A percentile compares a stretch with the other conserved stretches of the same genome.
phyloP scores from a whole-genome alignment of 2,888 invertebrate species.

The Melipona beecheii region DNA sequence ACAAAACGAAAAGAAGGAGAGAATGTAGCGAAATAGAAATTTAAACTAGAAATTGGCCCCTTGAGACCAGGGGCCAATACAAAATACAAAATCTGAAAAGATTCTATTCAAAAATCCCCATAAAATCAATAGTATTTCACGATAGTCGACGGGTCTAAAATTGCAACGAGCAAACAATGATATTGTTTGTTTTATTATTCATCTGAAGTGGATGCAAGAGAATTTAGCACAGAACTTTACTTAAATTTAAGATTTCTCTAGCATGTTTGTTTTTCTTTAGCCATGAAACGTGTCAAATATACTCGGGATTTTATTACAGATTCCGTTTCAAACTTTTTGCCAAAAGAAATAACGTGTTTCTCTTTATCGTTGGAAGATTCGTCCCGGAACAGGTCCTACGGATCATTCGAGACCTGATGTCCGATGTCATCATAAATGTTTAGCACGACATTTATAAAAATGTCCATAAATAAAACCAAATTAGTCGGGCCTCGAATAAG shows the following conservation, averaged over 20 bases:
- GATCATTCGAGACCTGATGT: slow-evolving; percentile 39
- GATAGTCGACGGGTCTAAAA: neutral
- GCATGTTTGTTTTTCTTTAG: neutral
- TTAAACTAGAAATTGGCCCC: too few species aligned
- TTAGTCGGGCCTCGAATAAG: slow-evolving; percentile 10
- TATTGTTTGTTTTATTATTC: neutral
- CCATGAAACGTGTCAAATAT: neutral
- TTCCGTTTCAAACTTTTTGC: neutral
- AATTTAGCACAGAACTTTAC: neutral
- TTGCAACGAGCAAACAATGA: neutral
- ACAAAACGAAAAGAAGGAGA: too few species aligned
- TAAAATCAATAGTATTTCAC: neutral
- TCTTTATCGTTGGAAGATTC: slow-evolving; percentile 7
- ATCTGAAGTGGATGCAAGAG: neutral
- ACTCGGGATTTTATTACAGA: neutral
- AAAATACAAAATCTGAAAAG: too few species aligned
- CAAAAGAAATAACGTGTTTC: neutral
- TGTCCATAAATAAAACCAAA: slow-evolving; percentile 64
- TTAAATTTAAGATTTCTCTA: neutral
- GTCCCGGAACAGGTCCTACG: slow-evolving; percentile 34
- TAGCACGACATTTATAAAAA: slow-evolving; percentile 69
- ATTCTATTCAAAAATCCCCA: too few species aligned
- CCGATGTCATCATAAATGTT: slow-evolving; percentile 57
- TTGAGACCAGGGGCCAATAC: too few species aligned
- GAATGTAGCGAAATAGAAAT: too few species aligned